phyloP scores from a whole-genome alignment of 2,113 vertebrate genomes.

The Baryphthengus martii region DNA sequence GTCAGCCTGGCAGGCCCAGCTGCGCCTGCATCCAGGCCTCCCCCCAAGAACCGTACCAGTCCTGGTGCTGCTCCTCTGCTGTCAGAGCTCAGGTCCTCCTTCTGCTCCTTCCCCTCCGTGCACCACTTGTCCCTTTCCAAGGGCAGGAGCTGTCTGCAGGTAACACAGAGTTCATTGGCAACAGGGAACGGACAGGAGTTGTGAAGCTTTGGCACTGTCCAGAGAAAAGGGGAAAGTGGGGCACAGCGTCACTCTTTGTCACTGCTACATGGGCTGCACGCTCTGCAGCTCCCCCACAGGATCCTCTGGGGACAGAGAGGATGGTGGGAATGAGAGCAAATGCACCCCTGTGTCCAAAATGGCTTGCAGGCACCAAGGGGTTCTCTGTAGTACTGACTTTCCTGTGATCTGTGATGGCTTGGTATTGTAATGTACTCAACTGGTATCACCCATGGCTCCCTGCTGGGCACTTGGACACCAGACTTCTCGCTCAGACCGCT shows the following conservation, averaged over 20 bases:
- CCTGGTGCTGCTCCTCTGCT: fast-evolving
- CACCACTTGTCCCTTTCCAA: background rate
- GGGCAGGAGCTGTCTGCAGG: background rate
- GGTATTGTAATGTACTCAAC: background rate
- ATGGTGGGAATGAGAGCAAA: fast-evolving
- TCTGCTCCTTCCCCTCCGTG: background rate
- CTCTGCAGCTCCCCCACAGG: background rate
- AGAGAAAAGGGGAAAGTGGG: background rate
- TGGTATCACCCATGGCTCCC: background rate
- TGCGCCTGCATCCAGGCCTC: fast-evolving
- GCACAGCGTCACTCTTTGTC: background rate
- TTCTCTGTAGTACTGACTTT: background rate
- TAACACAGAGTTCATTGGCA: fast-evolving
- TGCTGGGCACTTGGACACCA: background rate
- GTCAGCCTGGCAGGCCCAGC: background rate
- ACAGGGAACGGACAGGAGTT: background rate
- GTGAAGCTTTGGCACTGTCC: background rate
- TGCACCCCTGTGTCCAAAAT: background rate
- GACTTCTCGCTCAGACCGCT: background rate
- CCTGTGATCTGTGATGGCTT: fast-evolving
- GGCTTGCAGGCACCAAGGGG: background rate
- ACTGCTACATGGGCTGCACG: background rate
- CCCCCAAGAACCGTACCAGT: fast-evolving
- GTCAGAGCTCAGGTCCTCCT: background rate
- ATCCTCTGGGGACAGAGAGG: background rate